These are phyloP conservation scores for Eueides isabella DNA, from an alignment of 1,140 invertebrate species.

Conservation along the genomic window DNA sequence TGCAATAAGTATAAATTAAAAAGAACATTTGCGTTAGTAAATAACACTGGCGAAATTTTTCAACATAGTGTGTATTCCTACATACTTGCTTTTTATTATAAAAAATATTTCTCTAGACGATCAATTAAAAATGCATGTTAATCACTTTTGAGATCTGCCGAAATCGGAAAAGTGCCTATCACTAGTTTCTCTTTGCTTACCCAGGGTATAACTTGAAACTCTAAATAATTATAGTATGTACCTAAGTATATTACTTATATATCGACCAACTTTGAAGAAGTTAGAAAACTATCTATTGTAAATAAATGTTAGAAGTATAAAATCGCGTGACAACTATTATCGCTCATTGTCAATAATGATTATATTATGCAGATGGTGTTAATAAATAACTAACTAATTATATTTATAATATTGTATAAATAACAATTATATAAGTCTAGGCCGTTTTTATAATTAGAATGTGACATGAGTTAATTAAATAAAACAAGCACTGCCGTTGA, in stretches of 20 bases:
- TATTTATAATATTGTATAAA: conserved; percentile 29
- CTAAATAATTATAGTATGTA: neutral
- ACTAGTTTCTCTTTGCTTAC: no score
- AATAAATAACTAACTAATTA: conserved; percentile 21
- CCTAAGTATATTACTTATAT: neutral
- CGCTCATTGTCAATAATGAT: conserved; percentile 12
- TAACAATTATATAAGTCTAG: conserved; percentile 34
- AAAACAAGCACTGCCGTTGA: conserved; percentile 46
- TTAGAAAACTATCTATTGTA: conserved; percentile 17
- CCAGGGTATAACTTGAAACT: no score
- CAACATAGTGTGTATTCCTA: no score
- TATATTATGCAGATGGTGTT: conserved; percentile 15
- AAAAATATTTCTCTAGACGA: no score
- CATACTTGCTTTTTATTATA: no score
- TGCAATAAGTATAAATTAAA: no score
- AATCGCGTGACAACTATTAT: conserved; percentile 29
- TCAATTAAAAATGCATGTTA: no score
- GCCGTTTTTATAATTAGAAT: conserved; percentile 29
- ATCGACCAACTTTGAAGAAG: neutral
- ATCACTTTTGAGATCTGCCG: no score
- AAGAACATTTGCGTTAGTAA: no score
- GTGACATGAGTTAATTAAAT: neutral
- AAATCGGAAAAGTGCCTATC: no score
- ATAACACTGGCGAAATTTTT: no score
- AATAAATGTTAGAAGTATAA: neutral